phyloP scores from a whole-genome alignment of 1,140 invertebrate genomes.

The Temnothorax curvispinosus region DNA sequence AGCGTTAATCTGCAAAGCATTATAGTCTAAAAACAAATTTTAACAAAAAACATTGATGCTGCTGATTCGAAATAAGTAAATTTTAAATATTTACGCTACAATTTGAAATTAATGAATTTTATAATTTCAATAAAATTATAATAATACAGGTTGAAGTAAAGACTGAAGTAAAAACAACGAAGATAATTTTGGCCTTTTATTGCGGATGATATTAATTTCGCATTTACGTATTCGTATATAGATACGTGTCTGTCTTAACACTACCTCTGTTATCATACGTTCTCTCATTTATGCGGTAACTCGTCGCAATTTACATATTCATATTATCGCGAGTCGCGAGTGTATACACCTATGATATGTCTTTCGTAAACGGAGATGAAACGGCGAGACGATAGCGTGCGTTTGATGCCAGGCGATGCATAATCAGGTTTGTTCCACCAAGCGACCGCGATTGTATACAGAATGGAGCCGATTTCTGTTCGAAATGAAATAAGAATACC shows the following conservation, averaged over 20 bases:
- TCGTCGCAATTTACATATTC: conserved; percentile 28
- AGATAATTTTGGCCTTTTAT: neutral
- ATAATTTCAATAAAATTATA: neutral
- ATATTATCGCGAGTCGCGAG: conserved; percentile 3
- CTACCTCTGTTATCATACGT: neutral
- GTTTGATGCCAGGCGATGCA: neutral
- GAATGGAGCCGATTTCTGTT: conserved; percentile 32
- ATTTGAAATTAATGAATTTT: neutral
- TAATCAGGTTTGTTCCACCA: conserved; percentile 47
- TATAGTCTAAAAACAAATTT: neutral
- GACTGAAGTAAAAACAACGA: neutral
- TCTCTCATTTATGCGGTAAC: conserved; percentile 20
- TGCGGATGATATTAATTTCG: neutral
- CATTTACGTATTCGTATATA: neutral
- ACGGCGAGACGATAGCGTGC: neutral
- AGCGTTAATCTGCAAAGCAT: neutral
- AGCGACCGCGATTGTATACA: conserved; percentile 37
- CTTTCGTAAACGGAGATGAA: conserved; percentile 38
- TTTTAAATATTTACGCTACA: neutral
- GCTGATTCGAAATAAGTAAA: neutral
- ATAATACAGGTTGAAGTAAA: neutral
- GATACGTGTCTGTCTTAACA: neutral
- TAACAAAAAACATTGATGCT: neutral
- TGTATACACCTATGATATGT: neutral
- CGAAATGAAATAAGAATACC: conserved; percentile 61